Evolutionary conservation across 2,797 vertebrate genomes (phyloP).

Genomic region (Melanotaenia boesemani): DNA sequence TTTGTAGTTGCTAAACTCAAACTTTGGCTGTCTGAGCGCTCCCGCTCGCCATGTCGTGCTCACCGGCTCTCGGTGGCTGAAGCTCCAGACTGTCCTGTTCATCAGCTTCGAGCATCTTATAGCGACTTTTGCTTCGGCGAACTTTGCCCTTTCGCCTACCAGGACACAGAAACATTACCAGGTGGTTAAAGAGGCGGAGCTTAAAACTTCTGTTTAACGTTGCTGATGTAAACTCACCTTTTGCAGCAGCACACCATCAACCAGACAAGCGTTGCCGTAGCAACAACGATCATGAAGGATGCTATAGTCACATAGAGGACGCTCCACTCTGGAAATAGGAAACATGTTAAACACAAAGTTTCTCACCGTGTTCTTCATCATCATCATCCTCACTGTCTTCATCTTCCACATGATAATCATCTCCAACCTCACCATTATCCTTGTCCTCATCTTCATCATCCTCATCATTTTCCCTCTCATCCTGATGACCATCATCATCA

Average conservation of each 20-base stretch:
- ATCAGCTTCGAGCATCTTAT: slow-evolving; percentile 95
- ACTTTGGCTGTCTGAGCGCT: too few relatives aligned
- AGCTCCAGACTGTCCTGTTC: slow-evolving; percentile 92
- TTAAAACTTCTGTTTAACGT: too few relatives aligned
- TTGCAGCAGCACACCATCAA: slow-evolving; percentile 93
- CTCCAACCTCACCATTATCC: too few relatives aligned
- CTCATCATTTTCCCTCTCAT: too few relatives aligned
- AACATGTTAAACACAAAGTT: too few relatives aligned
- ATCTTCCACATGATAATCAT: neutral
- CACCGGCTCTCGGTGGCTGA: slow-evolving; percentile 84
- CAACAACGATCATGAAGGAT: slow-evolving; percentile 93
- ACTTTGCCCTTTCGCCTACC: slow-evolving; percentile 91
- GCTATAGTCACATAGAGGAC: slow-evolving; percentile 98
- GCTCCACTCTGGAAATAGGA: slow-evolving; percentile 92
- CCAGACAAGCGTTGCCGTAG: slow-evolving; percentile 90
- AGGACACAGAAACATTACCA: neutral
- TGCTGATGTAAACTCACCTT: slow-evolving; percentile 81
- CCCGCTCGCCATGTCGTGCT: neutral
- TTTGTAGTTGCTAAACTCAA: too few relatives aligned
- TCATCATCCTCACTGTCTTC: neutral
- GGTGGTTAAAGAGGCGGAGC: too few relatives aligned
- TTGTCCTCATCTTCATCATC: too few relatives aligned
- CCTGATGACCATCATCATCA: too few relatives aligned
- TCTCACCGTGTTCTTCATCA: neutral
- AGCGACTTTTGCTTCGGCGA: slow-evolving; percentile 93